A percentile compares a stretch with the other conserved stretches of the same genome.
Evolutionary conservation across 2,797 vertebrate species (phyloP).

Genomic region (Coracias cyanogaster): DNA sequence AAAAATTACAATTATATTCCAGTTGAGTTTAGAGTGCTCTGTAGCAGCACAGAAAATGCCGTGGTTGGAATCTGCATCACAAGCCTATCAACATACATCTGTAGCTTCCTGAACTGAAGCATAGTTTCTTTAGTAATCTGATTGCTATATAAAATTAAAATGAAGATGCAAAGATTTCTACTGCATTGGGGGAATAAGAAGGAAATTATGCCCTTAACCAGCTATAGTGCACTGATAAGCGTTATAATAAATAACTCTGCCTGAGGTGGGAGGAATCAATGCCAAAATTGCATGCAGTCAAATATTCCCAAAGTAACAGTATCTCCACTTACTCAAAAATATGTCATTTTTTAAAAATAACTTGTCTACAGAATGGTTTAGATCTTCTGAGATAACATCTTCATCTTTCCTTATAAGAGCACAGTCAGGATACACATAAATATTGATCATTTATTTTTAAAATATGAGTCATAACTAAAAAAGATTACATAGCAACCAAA

Average conservation of each 20-base stretch:
- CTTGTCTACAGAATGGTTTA: not conserved
- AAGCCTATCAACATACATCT: not conserved
- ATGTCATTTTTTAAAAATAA: conserved; percentile 40
- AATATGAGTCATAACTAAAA: conserved; percentile 41
- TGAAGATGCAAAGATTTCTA: not conserved
- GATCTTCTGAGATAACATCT: not conserved
- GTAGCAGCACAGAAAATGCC: not conserved
- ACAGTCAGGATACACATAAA: conserved; percentile 28
- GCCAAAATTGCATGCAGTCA: not conserved
- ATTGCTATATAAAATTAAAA: not conserved
- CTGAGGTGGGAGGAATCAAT: not conserved
- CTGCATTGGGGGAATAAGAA: not conserved
- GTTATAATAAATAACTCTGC: not conserved
- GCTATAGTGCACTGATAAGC: not conserved
- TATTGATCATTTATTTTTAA: conserved; percentile 54
- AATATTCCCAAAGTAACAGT: conserved; percentile 1
- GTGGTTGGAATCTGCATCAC: not conserved
- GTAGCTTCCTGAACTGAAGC: not conserved
- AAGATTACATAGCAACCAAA: conserved; percentile 7
- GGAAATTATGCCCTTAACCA: not conserved
- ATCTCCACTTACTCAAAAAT: conserved; percentile 13
- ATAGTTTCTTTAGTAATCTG: not conserved
- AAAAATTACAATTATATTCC: not conserved
- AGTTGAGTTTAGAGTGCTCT: not conserved
- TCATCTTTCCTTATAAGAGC: not conserved